Conservation (phyloP, 1,140 invertebrate species). For the Sogatella furcifera region DNA sequence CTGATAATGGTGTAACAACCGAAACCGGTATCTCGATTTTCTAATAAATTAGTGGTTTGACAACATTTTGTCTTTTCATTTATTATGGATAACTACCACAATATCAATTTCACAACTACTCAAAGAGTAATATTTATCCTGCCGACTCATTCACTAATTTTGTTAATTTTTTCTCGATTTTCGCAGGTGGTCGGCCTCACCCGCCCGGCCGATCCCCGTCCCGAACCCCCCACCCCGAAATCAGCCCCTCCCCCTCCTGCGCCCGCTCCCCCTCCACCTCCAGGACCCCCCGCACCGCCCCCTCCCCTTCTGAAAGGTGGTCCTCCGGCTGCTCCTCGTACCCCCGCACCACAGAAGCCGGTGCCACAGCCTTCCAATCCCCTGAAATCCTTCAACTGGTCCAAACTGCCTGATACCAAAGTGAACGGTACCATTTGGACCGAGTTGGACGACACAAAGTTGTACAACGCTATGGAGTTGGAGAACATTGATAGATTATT, state of each 20-base stretch:
- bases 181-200: conserved; percentile 24
- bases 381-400: conserved; percentile 96
- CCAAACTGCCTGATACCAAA: conserved; percentile 81
- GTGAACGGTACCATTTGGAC: conserved; percentile 87
- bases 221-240: not conserved
- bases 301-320: conserved; percentile 38
- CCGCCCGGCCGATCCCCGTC: not conserved
- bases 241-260: conserved; percentile 7
- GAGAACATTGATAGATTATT: conserved; percentile 89
- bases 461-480: conserved; percentile 86
- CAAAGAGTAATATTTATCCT: too few relatives aligned
- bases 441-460: conserved; percentile 83
- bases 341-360: conserved; percentile 53
- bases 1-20: too few relatives aligned
- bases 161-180: too few relatives aligned
- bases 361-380: conserved; percentile 84
- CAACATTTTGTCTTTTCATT: too few relatives aligned
- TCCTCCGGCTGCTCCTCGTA: conserved; percentile 36
- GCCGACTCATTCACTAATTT: too few relatives aligned
- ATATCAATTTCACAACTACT: too few relatives aligned
- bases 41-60: too few relatives aligned
- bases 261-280: conserved; percentile 31
- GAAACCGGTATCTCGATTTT: too few relatives aligned
- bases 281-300: conserved; percentile 40
- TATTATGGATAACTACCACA: too few relatives aligned